Evolutionary conservation across 2,888 invertebrate genomes (phyloP), one percentile per base, ranked within the genome.

Genomic region (Tenthredo scrophulariae): DNA sequence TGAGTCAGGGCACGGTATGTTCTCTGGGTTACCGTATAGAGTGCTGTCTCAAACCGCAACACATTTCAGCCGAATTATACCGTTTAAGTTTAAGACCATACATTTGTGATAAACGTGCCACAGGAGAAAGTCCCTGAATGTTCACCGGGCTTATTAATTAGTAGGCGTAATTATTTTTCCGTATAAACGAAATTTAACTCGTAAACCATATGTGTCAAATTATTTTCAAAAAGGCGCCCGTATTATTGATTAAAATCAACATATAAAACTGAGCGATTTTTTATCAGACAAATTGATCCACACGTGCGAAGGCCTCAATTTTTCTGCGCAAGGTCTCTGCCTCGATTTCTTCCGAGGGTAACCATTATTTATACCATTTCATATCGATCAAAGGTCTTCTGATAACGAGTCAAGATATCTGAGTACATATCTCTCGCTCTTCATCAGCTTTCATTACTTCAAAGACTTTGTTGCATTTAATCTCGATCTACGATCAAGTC

Each of bases 71-170:
- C 37, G 67, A 67, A 83, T 80, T 80, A 58, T 80, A 80, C 50
- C 83, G 83, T 70, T 83, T 83, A 83, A 83, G 22, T 29, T 40
- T 40, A 22, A 18, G 15, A 29, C 15, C 26, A n/a, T 62, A 22
- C 40, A 50, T 43, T 74, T 43, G n/a, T 10, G 72, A 74, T 10
- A 18, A 37, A 37, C 79, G 58, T 58, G 58, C 62, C 79, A 46
- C 18, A 77, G 58, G 82, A 83, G 82, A 83, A 83, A 67, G 83
- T 83, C 46, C 43, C 46, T 67, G 67, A 46, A 67, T 83, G 70
- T 83, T 70, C 70, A 83, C 83, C 67, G 29, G 83, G 46, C 83
- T 83, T 46, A 70, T 83, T 67, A 83, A 83, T 83, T 70, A 65
- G 46, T 46, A 40, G 58, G 26, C 6, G 40, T 80, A 58, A 62